Evolutionary conservation across 2,113 vertebrate species (phyloP).

Genomic region (Charadrius vociferus): DNA sequence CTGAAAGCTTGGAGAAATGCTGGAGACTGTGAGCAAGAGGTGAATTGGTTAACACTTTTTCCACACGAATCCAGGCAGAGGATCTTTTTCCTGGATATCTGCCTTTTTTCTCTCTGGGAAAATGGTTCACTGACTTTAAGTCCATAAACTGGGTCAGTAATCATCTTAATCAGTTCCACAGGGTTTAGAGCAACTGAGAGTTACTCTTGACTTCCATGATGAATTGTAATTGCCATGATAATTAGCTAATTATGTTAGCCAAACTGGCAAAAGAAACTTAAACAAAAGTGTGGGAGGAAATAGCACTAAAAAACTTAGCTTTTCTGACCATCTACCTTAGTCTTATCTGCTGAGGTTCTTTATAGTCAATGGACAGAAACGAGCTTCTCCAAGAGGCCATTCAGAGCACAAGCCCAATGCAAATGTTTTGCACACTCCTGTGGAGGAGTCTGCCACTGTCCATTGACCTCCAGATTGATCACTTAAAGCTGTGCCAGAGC

Average conservation of each 20-base stretch:
- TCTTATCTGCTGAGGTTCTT: neutral
- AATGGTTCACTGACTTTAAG: neutral
- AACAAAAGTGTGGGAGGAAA: neutral
- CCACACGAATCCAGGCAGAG: neutral
- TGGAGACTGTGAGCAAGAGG: neutral
- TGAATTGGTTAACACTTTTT: neutral
- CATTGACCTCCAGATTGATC: neutral
- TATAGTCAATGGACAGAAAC: neutral
- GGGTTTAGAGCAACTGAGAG: neutral
- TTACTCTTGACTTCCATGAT: neutral
- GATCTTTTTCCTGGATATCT: neutral
- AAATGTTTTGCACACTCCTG: rapidly evolving
- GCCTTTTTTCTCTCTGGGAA: neutral
- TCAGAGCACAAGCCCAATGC: neutral
- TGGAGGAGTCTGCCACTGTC: neutral
- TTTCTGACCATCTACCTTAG: neutral
- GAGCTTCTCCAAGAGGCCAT: neutral
- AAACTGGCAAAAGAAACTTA: neutral
- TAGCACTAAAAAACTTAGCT: neutral
- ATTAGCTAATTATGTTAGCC: neutral
- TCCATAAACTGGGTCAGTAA: neutral
- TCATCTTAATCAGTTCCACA: neutral
- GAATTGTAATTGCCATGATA: neutral
- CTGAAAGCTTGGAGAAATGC: neutral
- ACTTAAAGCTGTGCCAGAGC: neutral